Evolutionary conservation across 2,888 invertebrate genomes (phyloP).

Genomic region (Adela reaumurella): DNA sequence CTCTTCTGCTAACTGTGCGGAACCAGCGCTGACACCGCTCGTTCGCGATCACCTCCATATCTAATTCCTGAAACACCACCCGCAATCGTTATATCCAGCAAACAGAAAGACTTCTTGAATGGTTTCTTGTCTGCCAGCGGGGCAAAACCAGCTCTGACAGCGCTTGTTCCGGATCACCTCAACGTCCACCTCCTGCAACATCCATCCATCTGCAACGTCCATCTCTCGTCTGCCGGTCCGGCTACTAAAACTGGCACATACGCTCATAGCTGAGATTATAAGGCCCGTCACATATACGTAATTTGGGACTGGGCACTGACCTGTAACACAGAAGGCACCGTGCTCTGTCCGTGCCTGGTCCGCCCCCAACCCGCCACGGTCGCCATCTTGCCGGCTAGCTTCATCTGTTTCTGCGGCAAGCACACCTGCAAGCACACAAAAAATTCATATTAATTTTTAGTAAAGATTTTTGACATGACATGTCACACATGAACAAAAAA

Average conservation of each 20-base stretch:
- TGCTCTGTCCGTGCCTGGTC: constrained; percentile 82
- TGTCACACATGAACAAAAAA: too few species aligned
- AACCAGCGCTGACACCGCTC: constrained; percentile 94
- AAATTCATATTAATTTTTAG: neutral
- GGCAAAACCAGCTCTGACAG: constrained; percentile 90
- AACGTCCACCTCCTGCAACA: constrained; percentile 76
- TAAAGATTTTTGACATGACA: too few species aligned
- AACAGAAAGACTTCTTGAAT: constrained; percentile 89
- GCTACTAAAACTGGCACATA: too few species aligned
- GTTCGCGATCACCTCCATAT: constrained; percentile 84
- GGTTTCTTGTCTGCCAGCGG: constrained; percentile 85
- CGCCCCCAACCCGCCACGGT: constrained; percentile 93
- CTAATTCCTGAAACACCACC: constrained; percentile 72
- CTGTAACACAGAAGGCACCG: constrained; percentile 81
- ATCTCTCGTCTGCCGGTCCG: too few species aligned
- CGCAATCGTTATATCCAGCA: constrained; percentile 91
- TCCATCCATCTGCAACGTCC: too few species aligned
- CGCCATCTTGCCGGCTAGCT: constrained; percentile 81
- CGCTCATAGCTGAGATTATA: too few species aligned
- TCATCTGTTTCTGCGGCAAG: constrained; percentile 73
- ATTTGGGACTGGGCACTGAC: too few species aligned
- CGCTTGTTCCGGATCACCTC: constrained; percentile 86
- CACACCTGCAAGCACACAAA: constrained; percentile 64
- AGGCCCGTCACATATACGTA: too few species aligned
- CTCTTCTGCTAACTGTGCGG: constrained; percentile 81